Evolutionary conservation across 2,797 vertebrate species (phyloP).

Genomic region (Megaceryle alcyon): DNA sequence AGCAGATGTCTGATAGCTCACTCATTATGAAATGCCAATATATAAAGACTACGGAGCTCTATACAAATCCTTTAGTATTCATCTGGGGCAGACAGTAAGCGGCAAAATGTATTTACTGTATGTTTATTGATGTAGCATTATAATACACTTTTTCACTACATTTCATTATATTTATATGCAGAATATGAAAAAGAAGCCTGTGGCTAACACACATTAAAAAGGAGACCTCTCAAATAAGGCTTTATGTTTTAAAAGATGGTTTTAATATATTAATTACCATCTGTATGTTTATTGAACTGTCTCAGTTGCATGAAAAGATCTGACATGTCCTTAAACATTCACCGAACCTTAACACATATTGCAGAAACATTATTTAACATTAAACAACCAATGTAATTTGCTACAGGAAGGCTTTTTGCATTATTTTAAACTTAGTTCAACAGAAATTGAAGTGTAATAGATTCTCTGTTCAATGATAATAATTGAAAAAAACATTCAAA

Average conservation of each 20-base stretch:
- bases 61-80: background rate
- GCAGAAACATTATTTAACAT: background rate
- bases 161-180: background rate
- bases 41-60: background rate
- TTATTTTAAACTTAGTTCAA: background rate
- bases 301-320: constrained; percentile 5
- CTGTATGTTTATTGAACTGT: constrained; percentile 36
- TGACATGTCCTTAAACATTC: constrained; percentile 7
- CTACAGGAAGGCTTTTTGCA: background rate
- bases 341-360: background rate
- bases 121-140: background rate
- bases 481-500: background rate
- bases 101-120: background rate
- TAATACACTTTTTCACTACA: background rate
- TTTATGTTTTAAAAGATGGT: background rate
- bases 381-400: background rate
- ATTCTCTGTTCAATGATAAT: background rate
- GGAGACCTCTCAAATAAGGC: background rate
- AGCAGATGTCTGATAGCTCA: background rate
- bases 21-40: background rate
- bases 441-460: background rate
- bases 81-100: background rate
- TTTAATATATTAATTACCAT: constrained; percentile 28
- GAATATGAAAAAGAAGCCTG: background rate
- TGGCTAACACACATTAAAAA: background rate